Evolutionary conservation across 2,888 invertebrate genomes (phyloP).

Genomic region (Sialis fuliginosa): DNA sequence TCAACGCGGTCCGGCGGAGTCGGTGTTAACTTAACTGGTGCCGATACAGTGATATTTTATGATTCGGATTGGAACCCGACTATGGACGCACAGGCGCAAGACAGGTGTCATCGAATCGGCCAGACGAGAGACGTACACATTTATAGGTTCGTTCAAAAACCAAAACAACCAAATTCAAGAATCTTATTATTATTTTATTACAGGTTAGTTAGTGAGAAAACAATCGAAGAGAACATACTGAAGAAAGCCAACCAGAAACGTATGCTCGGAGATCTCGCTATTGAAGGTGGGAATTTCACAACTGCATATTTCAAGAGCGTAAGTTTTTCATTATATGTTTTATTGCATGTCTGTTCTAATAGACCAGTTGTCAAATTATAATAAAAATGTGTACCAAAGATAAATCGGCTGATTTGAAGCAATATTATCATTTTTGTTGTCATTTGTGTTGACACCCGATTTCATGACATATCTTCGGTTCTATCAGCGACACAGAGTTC

Average conservation of each 20-base stretch:
- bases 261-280: conserved; percentile 87
- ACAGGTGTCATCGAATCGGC: conserved; percentile 95
- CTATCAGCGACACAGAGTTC: no score
- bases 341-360: not conserved
- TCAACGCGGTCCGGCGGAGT: conserved; percentile 96
- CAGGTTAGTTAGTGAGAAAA: conserved; percentile 87
- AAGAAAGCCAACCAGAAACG: conserved; percentile 98
- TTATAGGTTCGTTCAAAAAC: conserved; percentile 38
- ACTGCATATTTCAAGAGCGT: conserved; percentile 87
- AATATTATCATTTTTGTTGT: not conserved
- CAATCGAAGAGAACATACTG: conserved; percentile 97
- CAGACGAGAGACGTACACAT: conserved; percentile 99
- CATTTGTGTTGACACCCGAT: no score
- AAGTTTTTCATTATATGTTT: conserved; percentile 17
- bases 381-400: not conserved
- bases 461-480: no score
- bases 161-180: not conserved
- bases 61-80: conserved; percentile 99
- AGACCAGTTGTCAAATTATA: not conserved
- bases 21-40: conserved; percentile 95
- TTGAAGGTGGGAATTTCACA: conserved; percentile 97
- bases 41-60: conserved; percentile 98
- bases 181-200: conserved; percentile 7
- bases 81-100: conserved; percentile 96
- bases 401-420: conserved; percentile 8